Evolutionary conservation across 2,113 vertebrate genomes (phyloP), one percentile per base, ranked within the genome.

Genomic region (Percina caprodes): DNA sequence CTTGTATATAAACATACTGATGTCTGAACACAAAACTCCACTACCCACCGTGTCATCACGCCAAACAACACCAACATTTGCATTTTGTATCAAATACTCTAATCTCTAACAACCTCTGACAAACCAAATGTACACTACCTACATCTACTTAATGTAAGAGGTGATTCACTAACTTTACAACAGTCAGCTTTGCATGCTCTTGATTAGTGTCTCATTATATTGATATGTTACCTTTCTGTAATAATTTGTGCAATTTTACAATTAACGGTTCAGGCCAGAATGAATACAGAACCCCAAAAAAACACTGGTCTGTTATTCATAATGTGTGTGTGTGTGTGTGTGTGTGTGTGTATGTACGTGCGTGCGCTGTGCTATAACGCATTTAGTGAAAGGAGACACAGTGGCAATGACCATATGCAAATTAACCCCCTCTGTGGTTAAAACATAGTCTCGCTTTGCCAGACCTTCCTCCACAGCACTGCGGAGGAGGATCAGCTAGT

Each of bases 311-410:
- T 21, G 35, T 56, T 26, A 42, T 16, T 33, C 18, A 24, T 52
- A 71, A 56, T 51, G 66, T n/a, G 73, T 66, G 49, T 59, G 54
- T 73, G 42, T 48, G 51, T 56, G 26, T 46, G 72, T 68, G 75
- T 52, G 51, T 69, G 55, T 74, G 39, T 74, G 26, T 79, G 71
- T 75, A 55, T 80, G 33, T 30, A 70, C 62, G 70, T 59, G 69
- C 65, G 58, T 76, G 52, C 3, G 9, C 52, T 74, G 70, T 0
- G 16, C 54, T 66, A 71, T 51, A 82, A 78, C 49, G 15, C 80
- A 82, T 65, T 71, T 74, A 13, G 59, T 81, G 58, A 87, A 16
- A 79, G n/a, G 63, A 6, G 30, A 33, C 3, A 21, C n/a, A 19
- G 49, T 4, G 16, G 10, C 26, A 23, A n/a, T 60, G 67, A 63